phyloP scores from a whole-genome alignment of 1,140 invertebrate species.

The Drosophila navojoa region DNA sequence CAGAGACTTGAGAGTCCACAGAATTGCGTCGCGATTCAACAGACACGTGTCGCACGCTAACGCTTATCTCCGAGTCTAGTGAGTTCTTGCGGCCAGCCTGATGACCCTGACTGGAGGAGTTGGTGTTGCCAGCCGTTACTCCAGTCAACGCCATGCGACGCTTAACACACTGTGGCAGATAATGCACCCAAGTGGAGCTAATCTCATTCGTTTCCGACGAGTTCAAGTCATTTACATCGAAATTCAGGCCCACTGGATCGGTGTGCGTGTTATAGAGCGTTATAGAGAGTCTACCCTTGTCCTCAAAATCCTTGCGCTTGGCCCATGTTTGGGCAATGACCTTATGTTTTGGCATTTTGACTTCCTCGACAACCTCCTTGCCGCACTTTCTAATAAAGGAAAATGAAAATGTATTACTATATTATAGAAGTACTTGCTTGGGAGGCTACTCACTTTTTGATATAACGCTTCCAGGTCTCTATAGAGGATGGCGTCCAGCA shows the following conservation, averaged over 20 bases:
- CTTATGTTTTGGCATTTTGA: slow-evolving; percentile 93
- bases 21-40: slow-evolving; percentile 93
- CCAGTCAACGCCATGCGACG: slow-evolving; percentile 91
- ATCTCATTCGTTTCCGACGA: slow-evolving; percentile 90
- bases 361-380: slow-evolving; percentile 89
- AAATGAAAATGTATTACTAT: neutral
- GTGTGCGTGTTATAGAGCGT: slow-evolving; percentile 93
- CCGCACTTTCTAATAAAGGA: slow-evolving; percentile 86
- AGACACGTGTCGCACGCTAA: slow-evolving; percentile 90
- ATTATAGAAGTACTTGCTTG: neutral
- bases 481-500: slow-evolving; percentile 94
- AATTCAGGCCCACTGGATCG: slow-evolving; percentile 94
- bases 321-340: slow-evolving; percentile 95
- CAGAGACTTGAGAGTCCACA: slow-evolving; percentile 91
- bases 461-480: slow-evolving; percentile 92
- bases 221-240: slow-evolving; percentile 89
- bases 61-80: slow-evolving; percentile 92
- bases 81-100: slow-evolving; percentile 85
- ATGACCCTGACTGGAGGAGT: slow-evolving; percentile 85
- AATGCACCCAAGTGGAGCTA: slow-evolving; percentile 94
- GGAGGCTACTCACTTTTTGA: slow-evolving; percentile 87
- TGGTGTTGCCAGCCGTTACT: slow-evolving; percentile 85
- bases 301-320: slow-evolving; percentile 93
- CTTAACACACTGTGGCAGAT: slow-evolving; percentile 93
- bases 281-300: slow-evolving; percentile 92